Evolutionary conservation across 2,888 invertebrate species (phyloP), one percentile per base, ranked within the genome.

Genomic region (Lithophane semibrunnea): DNA sequence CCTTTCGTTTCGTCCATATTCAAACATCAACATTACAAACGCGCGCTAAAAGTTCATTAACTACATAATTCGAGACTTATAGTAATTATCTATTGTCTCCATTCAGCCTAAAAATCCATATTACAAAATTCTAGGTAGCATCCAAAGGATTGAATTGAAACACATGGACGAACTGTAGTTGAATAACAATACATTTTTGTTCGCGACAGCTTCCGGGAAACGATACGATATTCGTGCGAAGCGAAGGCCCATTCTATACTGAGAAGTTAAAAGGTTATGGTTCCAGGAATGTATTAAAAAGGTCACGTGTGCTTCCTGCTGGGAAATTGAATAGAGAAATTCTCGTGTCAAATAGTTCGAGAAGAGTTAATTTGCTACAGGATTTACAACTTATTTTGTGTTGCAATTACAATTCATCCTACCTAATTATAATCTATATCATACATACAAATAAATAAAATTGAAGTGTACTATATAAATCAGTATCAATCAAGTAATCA

Each of bases 111-210:
- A 42, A 70, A 44, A 77, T 29, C 13, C 16, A n/a, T n/a, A 37
- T 63, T 63, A 37, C 16, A 24, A 49, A 56, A 47, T 56, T 78
- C 24, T 21, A 5, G 21, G 42, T 75, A 52, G 42, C 4, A 47
- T 24, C 0, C 37, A 37, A 47, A 58, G 8, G 12, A 42, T 16
- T 16, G 4, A 29, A 42, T 16, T 16, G 4, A 29, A 76, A 42
- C 66, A 49, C 16, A 78, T 47, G 21, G 24, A 24, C 54, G 54
- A 47, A 75, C 68, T 21, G 47, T 18, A 16, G 16, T 60, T 29
- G 42, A 70, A 60, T 76, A 79, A 58, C 58, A 76, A 79, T 76
- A 76, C 18, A 58, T n/a, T 58, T 49, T 12, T 29, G 18, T 29
- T 52, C 21, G 56, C 56, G 9, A 42, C 16, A 21, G 56, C 29